Evolutionary conservation across 2,797 vertebrate species (phyloP).

Genomic region (Meda fulgida): DNA sequence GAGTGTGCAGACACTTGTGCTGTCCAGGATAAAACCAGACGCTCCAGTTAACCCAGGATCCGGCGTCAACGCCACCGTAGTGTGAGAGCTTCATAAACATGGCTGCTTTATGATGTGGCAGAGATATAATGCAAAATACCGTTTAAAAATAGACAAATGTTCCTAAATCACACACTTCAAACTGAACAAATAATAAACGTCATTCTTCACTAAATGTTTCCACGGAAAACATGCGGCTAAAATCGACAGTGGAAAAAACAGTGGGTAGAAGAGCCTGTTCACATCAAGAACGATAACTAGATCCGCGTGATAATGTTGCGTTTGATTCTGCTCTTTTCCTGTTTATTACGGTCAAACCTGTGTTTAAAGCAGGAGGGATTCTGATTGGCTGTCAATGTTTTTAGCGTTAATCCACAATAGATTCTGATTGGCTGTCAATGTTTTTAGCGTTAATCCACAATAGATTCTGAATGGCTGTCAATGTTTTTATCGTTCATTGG

Average conservation of each 20-base stretch:
- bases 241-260: background rate
- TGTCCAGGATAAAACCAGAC: background rate
- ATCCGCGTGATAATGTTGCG: background rate
- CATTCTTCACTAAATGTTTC: background rate
- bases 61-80: background rate
- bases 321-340: background rate
- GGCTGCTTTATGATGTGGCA: background rate
- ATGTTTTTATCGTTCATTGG: no score
- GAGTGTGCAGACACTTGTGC: constrained; percentile 7
- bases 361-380: background rate
- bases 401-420: no score
- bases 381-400: background rate
- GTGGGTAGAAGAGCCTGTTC: background rate
- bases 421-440: no score
- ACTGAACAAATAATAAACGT: background rate
- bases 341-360: background rate
- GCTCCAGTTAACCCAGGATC: background rate
- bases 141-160: no score
- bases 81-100: background rate
- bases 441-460: no score
- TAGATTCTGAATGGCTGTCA: no score
- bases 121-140: background rate
- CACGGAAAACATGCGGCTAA: background rate
- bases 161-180: background rate
- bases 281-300: background rate